These are phyloP conservation scores for Rhagonycha lutea DNA, from an alignment of 2,888 invertebrate genomes.

Conservation along the genomic window DNA sequence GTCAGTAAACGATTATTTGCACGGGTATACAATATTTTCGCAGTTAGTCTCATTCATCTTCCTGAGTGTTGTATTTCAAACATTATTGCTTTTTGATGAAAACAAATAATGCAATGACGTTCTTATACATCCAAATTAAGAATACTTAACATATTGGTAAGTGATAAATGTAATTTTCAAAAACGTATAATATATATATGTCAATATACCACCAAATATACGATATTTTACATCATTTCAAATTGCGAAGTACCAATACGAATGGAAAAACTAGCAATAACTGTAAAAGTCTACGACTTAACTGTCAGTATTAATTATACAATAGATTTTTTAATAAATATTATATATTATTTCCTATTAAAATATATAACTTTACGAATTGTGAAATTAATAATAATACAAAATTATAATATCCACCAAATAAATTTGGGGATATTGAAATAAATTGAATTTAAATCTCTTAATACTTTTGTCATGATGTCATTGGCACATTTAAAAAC, in stretches of 20 bases:
- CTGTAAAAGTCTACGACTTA: too few relatives aligned
- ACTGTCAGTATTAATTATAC: too few relatives aligned
- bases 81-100: not conserved
- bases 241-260: too few relatives aligned
- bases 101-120: not conserved
- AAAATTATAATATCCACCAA: not conserved
- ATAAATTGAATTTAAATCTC: not conserved
- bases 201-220: too few relatives aligned
- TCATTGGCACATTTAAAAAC: not conserved
- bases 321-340: too few relatives aligned
- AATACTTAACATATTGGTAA: not conserved
- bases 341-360: too few relatives aligned
- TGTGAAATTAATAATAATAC: too few relatives aligned
- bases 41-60: not conserved
- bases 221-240: too few relatives aligned
- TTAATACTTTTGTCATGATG: not conserved
- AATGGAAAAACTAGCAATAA: too few relatives aligned
- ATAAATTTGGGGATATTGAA: not conserved
- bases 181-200: too few relatives aligned
- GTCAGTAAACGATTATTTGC: not conserved
- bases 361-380: too few relatives aligned
- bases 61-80: not conserved
- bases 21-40: not conserved
- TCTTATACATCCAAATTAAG: not conserved
- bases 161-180: not conserved